Evolutionary conservation across 64 coral and sea anemone species (phyloP), one percentile per base, ranked within the genome.

Genomic region (Montipora efflorescens): DNA sequence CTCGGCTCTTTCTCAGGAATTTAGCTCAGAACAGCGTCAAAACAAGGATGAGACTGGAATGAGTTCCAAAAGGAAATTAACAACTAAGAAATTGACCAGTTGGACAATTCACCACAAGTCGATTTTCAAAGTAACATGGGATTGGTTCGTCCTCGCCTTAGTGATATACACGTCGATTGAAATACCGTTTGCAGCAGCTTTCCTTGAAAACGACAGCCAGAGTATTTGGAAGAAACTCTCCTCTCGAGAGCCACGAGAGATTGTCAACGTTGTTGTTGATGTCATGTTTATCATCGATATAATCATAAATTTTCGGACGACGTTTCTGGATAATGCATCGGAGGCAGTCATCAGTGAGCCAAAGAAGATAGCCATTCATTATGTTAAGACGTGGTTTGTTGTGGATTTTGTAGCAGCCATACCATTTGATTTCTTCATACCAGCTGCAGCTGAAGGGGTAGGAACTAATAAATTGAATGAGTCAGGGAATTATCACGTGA

Each of bases 281-380:
- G 48, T 94, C 5, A 93, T 99, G 95, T 99, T 99, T 80, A 90
- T 99, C 18, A 21, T 96, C 5, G 98, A 99, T 52, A 96, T 99
- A 83, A 9, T 96, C 6, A 99, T 99, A 9, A 99, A 99, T 85
- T 99, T 99, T 79, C 90, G 98, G 12, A 96, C 98, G 2, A 99
- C 98, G 0, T 99, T 94, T 75, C 77, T 95, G 23, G 68, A 93
- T 2, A 21, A 69, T n/a, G 74, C 73, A 25, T 90, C 92, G 2
- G 92, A 92, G 4, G 85, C 86, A 22, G 74, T 96, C 7, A 77
- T 99, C 0, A 77, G 85, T 23, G 66, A 79, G 12, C 98, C 98
- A 8, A 91, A 93, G 36, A 94, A 80, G 75, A 99, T 99, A 55
- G 98, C 98, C 1, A 80, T 92, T 5, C 88, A 99, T 77, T 99